A percentile compares a stretch with the other conserved stretches of the same genome.
Evolutionary conservation across 2,113 vertebrate species (phyloP).

Genomic region (Nyctereutes procyonoides): DNA sequence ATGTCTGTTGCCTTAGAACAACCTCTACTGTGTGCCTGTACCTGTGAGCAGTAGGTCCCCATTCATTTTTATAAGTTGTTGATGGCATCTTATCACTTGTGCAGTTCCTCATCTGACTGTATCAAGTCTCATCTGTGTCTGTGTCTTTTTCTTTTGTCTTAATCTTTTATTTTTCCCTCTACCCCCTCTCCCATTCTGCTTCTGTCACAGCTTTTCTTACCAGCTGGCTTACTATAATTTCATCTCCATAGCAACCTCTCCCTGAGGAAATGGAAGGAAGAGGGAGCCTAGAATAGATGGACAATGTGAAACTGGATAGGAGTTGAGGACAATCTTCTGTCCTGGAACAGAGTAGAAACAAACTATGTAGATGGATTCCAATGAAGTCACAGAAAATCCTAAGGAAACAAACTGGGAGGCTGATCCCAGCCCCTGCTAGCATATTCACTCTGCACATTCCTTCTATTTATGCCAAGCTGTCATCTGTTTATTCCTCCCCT

Average conservation of each 20-base stretch:
- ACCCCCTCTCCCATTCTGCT: background rate
- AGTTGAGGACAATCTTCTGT: background rate
- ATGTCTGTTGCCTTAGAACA: background rate
- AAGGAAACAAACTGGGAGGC: background rate
- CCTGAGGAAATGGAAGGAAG: background rate
- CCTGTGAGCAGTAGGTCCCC: background rate
- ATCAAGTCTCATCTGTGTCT: background rate
- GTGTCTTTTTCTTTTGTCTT: background rate
- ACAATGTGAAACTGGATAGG: background rate
- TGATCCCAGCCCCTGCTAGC: background rate
- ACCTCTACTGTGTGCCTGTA: background rate
- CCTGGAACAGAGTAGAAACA: background rate
- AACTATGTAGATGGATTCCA: background rate
- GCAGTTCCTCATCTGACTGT: background rate
- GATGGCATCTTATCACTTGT: background rate
- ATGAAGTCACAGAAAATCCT: background rate
- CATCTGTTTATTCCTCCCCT: background rate
- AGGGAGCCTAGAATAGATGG: background rate
- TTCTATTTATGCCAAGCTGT: background rate
- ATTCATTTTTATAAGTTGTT: background rate
- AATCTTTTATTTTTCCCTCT: background rate
- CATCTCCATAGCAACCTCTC: background rate
- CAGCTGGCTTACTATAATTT: conserved; percentile 18
- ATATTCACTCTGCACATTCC: background rate
- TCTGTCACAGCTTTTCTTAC: background rate